Evolutionary conservation across 2,797 vertebrate species (phyloP), one percentile per base, ranked within the genome.

Genomic region (Anguilla pacifica): DNA sequence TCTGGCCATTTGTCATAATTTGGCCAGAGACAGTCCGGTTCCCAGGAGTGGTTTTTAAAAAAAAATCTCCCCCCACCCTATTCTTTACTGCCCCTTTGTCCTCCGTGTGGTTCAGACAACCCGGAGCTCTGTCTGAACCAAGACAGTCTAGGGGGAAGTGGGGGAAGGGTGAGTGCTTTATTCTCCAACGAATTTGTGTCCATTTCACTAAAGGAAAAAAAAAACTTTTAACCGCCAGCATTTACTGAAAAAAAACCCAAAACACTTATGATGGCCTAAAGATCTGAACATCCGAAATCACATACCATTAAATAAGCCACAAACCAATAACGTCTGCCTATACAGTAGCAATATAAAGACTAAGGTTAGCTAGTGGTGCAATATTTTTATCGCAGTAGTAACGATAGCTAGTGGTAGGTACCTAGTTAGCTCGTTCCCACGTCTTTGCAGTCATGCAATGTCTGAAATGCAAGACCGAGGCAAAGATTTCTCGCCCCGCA

Each of bases 11-110:
- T 88, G 77, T 86, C 57, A 88, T 85, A 88, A 85, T 77, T 86
- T 81, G 87, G 74, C 84, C 79, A 64, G 59, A 88, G 87, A 88
- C 87, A 88, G 59, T 74, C 35, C 43, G 35, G 84, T 61, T 70
- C 72, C 87, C 84, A 64, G 59, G 74, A 87, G 84, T 64, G 46
- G 19, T 57, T 81, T 86, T 86, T 67, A 57, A 39, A 39, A 39
- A 39, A 39, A 39, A 39, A 39, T 39, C 77, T 86, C 74, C 87
- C 46, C 84, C 84, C 83, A 84, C 25, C 90, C 85, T 77, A 89
- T 91, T 89, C 89, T 87, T 77, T 85, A 89, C 57, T 83, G 87
- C 85, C 88, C 61, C 89, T 90, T 91, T 90, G 90, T 91, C 89
- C 88, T 89, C 85, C 79, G 84, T 77, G 85, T 67, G 87, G 87